phyloP scores from a whole-genome alignment of 2,113 vertebrate genomes.

The Pterocles gutturalis region DNA sequence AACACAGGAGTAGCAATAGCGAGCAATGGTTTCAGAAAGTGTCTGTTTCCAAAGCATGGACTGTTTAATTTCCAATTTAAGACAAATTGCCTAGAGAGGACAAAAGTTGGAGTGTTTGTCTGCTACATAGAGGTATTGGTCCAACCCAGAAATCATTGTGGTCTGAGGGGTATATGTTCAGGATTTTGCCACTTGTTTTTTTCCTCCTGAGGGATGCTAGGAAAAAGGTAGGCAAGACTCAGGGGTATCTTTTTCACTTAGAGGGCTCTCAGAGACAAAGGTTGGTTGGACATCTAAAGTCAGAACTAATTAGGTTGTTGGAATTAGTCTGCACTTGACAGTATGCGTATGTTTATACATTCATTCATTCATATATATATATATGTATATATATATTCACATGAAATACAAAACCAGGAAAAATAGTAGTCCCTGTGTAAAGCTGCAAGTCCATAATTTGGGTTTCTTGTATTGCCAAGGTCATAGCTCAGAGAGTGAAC shows the following conservation, averaged over 20 bases:
- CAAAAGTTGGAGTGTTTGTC: not conserved
- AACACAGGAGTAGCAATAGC: not conserved
- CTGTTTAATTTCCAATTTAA: not conserved
- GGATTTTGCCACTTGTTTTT: not conserved
- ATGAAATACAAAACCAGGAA: not conserved
- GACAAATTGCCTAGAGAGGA: not conserved
- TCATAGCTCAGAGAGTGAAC: not conserved
- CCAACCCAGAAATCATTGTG: not conserved
- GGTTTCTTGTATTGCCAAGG: not conserved
- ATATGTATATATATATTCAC: too few relatives aligned
- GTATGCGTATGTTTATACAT: not conserved
- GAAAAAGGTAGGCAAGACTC: not conserved
- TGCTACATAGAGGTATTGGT: not conserved
- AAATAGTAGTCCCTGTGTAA: not conserved
- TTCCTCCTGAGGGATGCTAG: not conserved
- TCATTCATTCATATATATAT: not conserved
- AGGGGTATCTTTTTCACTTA: not conserved
- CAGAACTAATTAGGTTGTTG: not conserved
- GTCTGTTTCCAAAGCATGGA: not conserved
- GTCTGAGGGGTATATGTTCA: not conserved
- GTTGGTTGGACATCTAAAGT: not conserved
- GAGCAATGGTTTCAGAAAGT: not conserved
- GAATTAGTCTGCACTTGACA: not conserved
- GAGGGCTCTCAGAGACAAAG: not conserved
- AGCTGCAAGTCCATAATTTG: not conserved